Percentiles rank a stretch among this genome's conserved stretches.
These are phyloP conservation scores for Mizuhopecten yessoensis DNA, from an alignment of 1,140 invertebrate species.

Conservation along the genomic window DNA sequence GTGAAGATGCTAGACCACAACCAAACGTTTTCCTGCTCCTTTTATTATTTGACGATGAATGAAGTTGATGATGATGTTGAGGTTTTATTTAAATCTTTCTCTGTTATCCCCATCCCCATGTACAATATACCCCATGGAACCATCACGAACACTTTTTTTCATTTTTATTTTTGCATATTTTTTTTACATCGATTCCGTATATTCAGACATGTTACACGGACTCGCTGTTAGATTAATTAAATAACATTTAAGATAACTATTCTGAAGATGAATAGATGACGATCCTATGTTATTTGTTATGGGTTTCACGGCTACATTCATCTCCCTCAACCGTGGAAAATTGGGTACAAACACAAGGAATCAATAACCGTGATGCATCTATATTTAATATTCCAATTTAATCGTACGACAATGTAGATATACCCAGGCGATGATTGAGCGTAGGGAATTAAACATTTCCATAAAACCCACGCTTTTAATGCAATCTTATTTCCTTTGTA, in stretches of 20 bases:
- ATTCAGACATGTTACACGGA: background rate
- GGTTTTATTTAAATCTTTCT: too few relatives aligned
- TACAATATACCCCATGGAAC: too few relatives aligned
- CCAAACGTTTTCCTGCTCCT: too few relatives aligned
- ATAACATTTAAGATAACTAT: background rate
- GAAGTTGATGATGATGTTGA: too few relatives aligned
- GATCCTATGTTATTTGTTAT: background rate
- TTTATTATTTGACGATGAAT: too few relatives aligned
- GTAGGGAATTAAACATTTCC: slow-evolving; percentile 8
- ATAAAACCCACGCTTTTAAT: slow-evolving; percentile 26
- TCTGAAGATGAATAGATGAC: background rate
- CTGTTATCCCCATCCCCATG: too few relatives aligned
- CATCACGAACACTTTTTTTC: background rate
- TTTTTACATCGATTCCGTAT: background rate
- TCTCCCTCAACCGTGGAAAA: background rate
- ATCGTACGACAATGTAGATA: background rate
- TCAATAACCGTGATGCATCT: background rate
- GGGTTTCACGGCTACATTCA: background rate
- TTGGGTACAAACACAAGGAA: background rate
- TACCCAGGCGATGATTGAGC: slow-evolving; percentile 8
- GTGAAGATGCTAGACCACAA: too few relatives aligned
- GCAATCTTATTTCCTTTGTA: slow-evolving; percentile 4
- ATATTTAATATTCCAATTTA: slow-evolving; percentile 36
- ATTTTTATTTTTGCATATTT: background rate
- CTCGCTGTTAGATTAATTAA: background rate